Conservation (phyloP, 2,113 vertebrate species). For the Platichthys stellatus region DNA sequence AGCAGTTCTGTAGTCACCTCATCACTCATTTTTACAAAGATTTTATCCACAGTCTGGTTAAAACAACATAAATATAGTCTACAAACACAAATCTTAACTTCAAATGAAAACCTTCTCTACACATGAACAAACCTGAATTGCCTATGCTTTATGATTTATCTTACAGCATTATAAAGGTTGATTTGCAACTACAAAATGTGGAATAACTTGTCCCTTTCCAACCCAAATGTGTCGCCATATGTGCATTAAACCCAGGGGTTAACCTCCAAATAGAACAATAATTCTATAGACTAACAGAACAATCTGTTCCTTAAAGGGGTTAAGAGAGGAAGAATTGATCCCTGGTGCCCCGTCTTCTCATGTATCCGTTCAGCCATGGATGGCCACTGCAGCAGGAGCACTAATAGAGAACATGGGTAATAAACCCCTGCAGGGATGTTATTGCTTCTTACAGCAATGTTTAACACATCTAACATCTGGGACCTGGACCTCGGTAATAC, state of each 20-base stretch:
- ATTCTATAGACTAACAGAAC: neutral
- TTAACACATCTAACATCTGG: slow-evolving; percentile 60
- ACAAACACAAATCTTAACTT: too few relatives aligned
- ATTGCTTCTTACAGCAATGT: slow-evolving; percentile 56
- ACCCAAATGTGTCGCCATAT: neutral
- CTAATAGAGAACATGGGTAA: slow-evolving; percentile 65
- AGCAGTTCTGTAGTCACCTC: too few relatives aligned
- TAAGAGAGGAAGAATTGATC: slow-evolving; percentile 51
- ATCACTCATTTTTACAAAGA: too few relatives aligned
- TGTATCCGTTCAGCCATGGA: slow-evolving; percentile 54
- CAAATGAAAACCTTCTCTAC: too few relatives aligned
- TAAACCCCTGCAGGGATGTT: slow-evolving; percentile 62
- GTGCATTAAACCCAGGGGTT: neutral
- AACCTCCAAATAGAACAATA: slow-evolving; percentile 26
- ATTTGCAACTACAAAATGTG: neutral
- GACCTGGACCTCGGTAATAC: slow-evolving; percentile 35
- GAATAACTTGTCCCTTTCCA: neutral
- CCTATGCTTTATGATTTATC: neutral
- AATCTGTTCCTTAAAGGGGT: neutral
- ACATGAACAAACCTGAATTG: too few relatives aligned
- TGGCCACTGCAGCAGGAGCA: slow-evolving; percentile 49
- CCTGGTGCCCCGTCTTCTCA: slow-evolving; percentile 23
- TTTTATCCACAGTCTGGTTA: too few relatives aligned
- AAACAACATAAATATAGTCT: too few relatives aligned
- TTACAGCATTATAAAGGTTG: neutral